Base-by-base conservation (phyloP, 2,113 vertebrate genomes). In the Hirundichthys speculiger region DNA sequence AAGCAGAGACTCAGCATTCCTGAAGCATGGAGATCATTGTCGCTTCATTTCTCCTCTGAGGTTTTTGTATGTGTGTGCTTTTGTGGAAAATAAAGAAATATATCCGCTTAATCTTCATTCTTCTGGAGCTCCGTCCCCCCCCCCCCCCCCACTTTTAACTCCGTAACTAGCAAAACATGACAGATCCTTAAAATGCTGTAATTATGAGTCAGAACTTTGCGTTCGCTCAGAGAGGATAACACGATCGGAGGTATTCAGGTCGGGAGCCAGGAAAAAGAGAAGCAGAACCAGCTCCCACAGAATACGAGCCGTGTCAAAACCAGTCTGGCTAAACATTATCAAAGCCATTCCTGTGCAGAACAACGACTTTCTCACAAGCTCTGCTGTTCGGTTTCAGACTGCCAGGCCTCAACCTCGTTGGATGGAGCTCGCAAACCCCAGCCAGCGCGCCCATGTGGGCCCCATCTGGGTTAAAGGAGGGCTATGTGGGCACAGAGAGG, bases 1-100 rank as follows among this genome's bases (percentile, higher is more conserved):
- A 88, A 88, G 62, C 42, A 13, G 69, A 54, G 83, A 79, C 58
- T 89, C 84, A 86, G 86, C 84, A 88, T 89, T 89, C 82, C 87
- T 85, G 84, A 79, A 73, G 71, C 69, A 68, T 57, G 61, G 62
- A 80, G 77, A 71, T 86, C 71, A 85, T 83, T 69, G 41, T 46
- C 27, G 64, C 73, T 72, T 71, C 58, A 62, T 71, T 84, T 81
- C 67, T 72, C 58, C 69, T 67, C 45, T 55, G 75, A 82, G 75
- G 70, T 49, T 56, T n/a, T 63, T 63, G 68, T 64, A 16, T 68
- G 49, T 77, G 57, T 52, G 41, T 64, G 64, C 41, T 13, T 18
- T 24, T 19, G 14, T 9, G 14, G 14, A 22, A 21, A 65, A 27
- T 53, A 55, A 24, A 27, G 41, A 72, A 43, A 80, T 75, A 68